These are phyloP conservation scores for Caenorhabditis imperialis DNA, from an alignment of 2,888 invertebrate species.

Conservation along the genomic window DNA sequence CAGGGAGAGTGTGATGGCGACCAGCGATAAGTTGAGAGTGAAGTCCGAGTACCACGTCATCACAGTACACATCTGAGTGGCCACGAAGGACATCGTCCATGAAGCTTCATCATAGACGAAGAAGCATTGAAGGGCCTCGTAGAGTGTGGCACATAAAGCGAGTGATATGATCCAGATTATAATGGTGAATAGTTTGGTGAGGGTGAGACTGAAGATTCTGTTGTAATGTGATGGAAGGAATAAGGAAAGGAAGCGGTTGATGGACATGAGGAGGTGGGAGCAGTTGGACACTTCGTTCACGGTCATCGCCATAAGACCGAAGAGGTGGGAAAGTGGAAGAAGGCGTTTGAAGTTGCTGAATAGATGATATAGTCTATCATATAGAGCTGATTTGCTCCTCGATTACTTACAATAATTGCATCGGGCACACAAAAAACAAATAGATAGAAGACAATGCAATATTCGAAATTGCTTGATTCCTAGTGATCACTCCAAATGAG, in stretches of 20 bases:
- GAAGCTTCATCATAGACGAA: conserved; percentile 8
- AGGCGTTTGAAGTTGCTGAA: not conserved
- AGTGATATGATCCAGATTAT: not conserved
- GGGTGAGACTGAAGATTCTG: conserved; percentile 8
- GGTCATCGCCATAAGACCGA: conserved; percentile 17
- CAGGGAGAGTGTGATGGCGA: conserved; percentile 7
- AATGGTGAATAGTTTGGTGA: conserved; percentile 1
- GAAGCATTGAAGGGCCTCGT: conserved; percentile 11
- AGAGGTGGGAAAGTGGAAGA: conserved; percentile 5
- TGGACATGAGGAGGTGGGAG: conserved; percentile 20
- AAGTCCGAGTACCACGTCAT: conserved; percentile 37
- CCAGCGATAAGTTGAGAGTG: conserved; percentile 20
- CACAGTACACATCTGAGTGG: not conserved
- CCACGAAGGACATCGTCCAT: conserved; percentile 8
- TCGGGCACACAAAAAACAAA: conserved; percentile 2
- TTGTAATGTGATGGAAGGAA: conserved; percentile 14
- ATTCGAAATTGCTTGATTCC: conserved; percentile 12
- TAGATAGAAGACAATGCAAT: not conserved
- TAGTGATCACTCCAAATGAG: conserved; percentile 9
- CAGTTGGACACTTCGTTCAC: conserved; percentile 26
- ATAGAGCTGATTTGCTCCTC: too few relatives aligned
- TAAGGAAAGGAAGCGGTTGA: conserved; percentile 23
- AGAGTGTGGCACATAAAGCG: not conserved
- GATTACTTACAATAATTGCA: conserved; percentile 11
- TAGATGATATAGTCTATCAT: too few relatives aligned